Evolutionary conservation across 2,113 vertebrate genomes (phyloP).

Genomic region (Rhadina sibilatrix): DNA sequence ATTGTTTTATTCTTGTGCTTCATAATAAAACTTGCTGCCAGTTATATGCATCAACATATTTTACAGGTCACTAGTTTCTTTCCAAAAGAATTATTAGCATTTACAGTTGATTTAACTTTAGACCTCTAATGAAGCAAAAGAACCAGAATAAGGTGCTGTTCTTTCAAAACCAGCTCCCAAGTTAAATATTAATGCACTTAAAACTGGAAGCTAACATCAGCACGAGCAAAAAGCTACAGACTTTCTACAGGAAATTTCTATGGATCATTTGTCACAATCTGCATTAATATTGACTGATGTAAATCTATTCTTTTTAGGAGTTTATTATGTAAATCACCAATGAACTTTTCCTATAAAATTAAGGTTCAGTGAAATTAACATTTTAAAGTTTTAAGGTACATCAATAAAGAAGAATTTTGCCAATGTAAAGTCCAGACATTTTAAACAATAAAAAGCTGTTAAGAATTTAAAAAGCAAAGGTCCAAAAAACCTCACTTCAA

Average conservation of each 20-base stretch:
- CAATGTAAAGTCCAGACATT: background rate
- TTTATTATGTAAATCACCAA: background rate
- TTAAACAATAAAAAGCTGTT: background rate
- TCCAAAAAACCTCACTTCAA: background rate
- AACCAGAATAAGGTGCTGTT: slow-evolving; percentile 12
- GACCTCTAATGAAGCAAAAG: slow-evolving; percentile 45
- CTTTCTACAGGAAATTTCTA: background rate
- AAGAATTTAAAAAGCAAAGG: background rate
- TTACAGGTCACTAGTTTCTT: slow-evolving; percentile 29
- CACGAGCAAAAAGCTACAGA: background rate
- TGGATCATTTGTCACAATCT: background rate
- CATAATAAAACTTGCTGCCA: background rate
- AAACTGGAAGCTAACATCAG: background rate
- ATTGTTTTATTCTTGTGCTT: background rate
- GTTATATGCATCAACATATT: slow-evolving; percentile 12
- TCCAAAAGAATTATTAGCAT: slow-evolving; percentile 39
- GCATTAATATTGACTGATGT: background rate
- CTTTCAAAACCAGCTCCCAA: slow-evolving; percentile 21
- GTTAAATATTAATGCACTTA: slow-evolving; percentile 50
- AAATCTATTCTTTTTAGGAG: background rate
- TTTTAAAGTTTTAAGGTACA: background rate
- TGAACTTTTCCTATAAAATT: background rate
- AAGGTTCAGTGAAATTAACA: background rate
- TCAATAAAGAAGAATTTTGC: background rate
- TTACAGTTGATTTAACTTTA: slow-evolving; percentile 37